These are phyloP conservation scores for Fulmarus glacialis DNA, from an alignment of 2,113 vertebrate species.

Conservation along the genomic window DNA sequence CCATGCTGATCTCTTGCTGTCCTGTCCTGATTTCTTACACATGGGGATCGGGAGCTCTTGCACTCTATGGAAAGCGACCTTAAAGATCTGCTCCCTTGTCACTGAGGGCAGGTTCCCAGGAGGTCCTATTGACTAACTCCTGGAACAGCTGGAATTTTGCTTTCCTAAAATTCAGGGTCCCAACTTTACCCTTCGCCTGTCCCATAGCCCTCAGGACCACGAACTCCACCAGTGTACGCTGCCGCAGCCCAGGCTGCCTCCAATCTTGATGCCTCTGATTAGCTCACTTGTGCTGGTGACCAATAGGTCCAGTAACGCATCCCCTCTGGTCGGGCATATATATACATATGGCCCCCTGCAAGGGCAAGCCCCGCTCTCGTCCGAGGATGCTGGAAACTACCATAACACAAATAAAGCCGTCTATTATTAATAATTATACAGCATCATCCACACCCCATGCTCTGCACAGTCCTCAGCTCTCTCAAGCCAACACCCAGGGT, in stretches of 20 bases:
- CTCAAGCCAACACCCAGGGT: not conserved
- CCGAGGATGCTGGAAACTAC: not conserved
- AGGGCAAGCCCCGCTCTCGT: not conserved
- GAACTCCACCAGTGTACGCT: not conserved
- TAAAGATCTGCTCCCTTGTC: not conserved
- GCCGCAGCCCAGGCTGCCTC: not conserved
- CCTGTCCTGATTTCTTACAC: not conserved
- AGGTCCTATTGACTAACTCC: not conserved
- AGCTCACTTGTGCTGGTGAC: not conserved
- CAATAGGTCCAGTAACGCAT: not conserved
- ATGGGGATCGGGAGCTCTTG: not conserved
- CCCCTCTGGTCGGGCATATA: not conserved
- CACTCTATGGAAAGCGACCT: not conserved
- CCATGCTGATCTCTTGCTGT: not conserved
- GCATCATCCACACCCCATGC: not conserved
- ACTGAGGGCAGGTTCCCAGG: not conserved
- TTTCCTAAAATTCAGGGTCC: not conserved
- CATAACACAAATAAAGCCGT: not conserved
- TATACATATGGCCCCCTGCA: accelerated
- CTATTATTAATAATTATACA: not conserved
- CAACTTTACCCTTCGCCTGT: not conserved
- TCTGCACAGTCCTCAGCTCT: not conserved
- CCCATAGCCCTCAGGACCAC: not conserved
- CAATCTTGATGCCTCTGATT: not conserved
- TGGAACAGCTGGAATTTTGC: not conserved